A percentile compares a stretch with the other conserved stretches of the same genome.
Conservation (phyloP, 53 echinoderm and acorn worm genomes). For the Echinometra lucunter region DNA sequence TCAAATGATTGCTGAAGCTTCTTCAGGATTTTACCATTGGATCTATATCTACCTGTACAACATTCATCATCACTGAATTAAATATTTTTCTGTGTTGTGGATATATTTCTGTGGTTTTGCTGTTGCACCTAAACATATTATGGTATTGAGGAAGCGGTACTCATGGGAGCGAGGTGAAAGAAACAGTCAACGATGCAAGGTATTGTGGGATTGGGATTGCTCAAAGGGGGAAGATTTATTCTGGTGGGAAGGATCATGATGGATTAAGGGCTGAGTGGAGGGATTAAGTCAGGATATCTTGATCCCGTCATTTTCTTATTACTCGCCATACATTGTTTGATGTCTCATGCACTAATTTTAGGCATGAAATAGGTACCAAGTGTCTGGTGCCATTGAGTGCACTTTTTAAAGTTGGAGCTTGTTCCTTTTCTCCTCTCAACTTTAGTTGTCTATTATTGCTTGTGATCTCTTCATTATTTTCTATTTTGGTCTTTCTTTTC, state of each 20-base stretch:
- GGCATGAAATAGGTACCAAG: neutral
- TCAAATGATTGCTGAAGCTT: neutral
- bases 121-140: neutral
- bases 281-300: conserved; percentile 21
- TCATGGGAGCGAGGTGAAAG: conserved; percentile 64
- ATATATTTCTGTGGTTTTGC: conserved; percentile 13
- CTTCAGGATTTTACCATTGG: neutral
- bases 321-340: neutral
- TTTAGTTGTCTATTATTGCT: neutral
- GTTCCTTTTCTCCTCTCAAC: neutral
- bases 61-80: neutral
- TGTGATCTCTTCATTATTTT: neutral
- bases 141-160: conserved; percentile 54
- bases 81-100: neutral
- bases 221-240: neutral
- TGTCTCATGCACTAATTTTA: conserved; percentile 24
- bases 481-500: neutral
- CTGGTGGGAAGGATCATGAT: conserved; percentile 2
- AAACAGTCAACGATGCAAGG: conserved; percentile 64
- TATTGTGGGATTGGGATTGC: neutral
- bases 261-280: neutral
- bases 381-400: neutral
- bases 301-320: conserved; percentile 10
- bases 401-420: neutral
- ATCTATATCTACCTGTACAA: neutral